These are phyloP conservation scores for Dendrophyllia cribrosa DNA, from an alignment of 64 coral and sea anemone genomes.

Conservation along the genomic window DNA sequence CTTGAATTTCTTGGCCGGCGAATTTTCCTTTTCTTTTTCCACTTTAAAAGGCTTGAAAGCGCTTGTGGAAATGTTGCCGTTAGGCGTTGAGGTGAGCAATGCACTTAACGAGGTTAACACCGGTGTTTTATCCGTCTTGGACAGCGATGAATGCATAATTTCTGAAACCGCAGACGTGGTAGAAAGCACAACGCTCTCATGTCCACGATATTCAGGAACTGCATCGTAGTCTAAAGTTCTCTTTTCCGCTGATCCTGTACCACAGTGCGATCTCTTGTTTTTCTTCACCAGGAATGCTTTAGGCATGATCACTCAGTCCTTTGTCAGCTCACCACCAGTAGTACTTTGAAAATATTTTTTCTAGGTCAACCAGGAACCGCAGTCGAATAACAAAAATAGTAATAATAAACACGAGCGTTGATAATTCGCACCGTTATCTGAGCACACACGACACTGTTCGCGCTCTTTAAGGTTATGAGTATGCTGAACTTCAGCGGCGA, in stretches of 20 bases:
- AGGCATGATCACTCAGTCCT: conserved; percentile 81
- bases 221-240: conserved; percentile 74
- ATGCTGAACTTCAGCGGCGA: conserved; percentile 1
- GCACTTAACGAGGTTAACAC: conserved; percentile 94
- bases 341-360: conserved; percentile 68
- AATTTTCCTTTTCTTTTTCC: conserved; percentile 84
- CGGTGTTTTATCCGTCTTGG: conserved; percentile 77
- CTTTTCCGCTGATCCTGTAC: conserved; percentile 52
- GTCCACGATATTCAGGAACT: conserved; percentile 17
- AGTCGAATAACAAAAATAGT: conserved; percentile 22
- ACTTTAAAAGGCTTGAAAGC: conserved; percentile 94
- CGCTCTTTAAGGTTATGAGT: neutral
- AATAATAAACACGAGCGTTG: conserved; percentile 34
- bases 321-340: conserved; percentile 47
- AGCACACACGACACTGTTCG: neutral
- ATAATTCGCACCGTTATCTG: conserved; percentile 59
- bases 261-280: conserved; percentile 77
- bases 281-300: conserved; percentile 99
- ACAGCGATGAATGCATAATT: conserved; percentile 89
- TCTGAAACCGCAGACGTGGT: conserved; percentile 88
- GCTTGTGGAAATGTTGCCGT: conserved; percentile 40
- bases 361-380: conserved; percentile 44
- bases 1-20: conserved; percentile 82
- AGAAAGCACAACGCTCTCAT: conserved; percentile 66
- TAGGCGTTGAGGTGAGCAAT: conserved; percentile 69